Conservation (phyloP, 2,113 vertebrate genomes). For the Todiramphus saurophagus region DNA sequence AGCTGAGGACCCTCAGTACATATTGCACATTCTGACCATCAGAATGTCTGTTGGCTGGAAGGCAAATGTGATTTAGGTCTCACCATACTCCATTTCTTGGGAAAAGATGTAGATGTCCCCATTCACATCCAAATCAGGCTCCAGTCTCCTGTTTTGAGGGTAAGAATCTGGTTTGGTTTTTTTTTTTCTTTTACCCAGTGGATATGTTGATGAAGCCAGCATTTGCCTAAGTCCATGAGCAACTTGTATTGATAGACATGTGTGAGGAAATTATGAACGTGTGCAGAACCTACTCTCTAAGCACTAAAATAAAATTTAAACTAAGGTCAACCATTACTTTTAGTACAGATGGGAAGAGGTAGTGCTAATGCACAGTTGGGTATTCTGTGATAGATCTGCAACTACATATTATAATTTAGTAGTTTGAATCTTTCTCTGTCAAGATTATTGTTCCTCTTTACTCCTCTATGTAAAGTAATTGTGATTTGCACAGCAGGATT, state of each 20-base stretch:
- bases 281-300: not conserved
- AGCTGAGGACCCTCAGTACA: not conserved
- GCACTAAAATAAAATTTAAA: not conserved
- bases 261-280: not conserved
- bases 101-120: not conserved
- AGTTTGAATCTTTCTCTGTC: not conserved
- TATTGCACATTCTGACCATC: not conserved
- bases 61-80: not conserved
- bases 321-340: not conserved
- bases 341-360: not conserved
- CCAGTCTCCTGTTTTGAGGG: not conserved
- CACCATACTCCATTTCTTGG: not conserved
- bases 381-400: not conserved
- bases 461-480: not conserved
- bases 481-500: not conserved
- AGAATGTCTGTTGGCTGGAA: not conserved
- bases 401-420: not conserved
- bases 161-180: not conserved
- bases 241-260: not conserved
- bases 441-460: not conserved
- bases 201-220: not conserved
- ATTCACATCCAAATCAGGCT: not conserved
- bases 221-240: not conserved
- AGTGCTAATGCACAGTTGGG: not conserved
- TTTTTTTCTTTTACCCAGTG: not conserved